Base-by-base conservation (phyloP, 1,140 invertebrate species). In the Camponotus pennsylvanicus region DNA sequence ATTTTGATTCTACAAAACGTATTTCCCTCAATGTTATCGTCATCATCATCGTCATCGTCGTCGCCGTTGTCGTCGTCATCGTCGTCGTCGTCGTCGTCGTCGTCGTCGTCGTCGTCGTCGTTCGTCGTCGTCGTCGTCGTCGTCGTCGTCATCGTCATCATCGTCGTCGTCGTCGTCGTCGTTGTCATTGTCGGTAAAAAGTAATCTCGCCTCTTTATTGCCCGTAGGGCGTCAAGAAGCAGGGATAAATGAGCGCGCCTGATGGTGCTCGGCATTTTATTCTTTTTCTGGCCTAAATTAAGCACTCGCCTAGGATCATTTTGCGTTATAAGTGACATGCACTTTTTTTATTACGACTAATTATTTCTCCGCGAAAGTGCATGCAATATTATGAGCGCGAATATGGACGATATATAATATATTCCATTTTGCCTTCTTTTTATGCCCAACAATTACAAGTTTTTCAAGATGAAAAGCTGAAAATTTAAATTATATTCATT, bases 331-430 rank as follows among this genome's bases (percentile, higher is more conserved):
- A 79, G 34, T 55, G 42, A 79, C 45, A n/a, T 55, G 77, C 77
- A 79, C 77, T 70, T 55, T 80, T 70, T 66, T 27, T 15, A 13
- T 79, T 79, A 45, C 40, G 34, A 80, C 15, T 57, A 40, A 80
- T 80, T 80, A 80, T 70, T 52, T 70, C 42, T 3, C 37, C 64
- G 40, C 61, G 11, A 78, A 66, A 27, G 15, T 57, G 61, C 76
- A 61, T 52, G 61, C 67, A 49, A 69, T 2, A 27, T 66, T 45
- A 57, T 7, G 52, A 4, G 57, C 34, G 21, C 55, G 55, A 18
- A 34, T 15, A 32, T 9, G 77, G 27, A 69, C 34, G 45, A 15
- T 69, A 8, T 21, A 55, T 27, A 27, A 79, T 55, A 27, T 18
- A 69, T 70, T 70, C 42, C 9, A 69, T 13, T 37, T 40, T 13